Conservation (phyloP, 2,888 invertebrate genomes). For the Calameuta pallipes region DNA sequence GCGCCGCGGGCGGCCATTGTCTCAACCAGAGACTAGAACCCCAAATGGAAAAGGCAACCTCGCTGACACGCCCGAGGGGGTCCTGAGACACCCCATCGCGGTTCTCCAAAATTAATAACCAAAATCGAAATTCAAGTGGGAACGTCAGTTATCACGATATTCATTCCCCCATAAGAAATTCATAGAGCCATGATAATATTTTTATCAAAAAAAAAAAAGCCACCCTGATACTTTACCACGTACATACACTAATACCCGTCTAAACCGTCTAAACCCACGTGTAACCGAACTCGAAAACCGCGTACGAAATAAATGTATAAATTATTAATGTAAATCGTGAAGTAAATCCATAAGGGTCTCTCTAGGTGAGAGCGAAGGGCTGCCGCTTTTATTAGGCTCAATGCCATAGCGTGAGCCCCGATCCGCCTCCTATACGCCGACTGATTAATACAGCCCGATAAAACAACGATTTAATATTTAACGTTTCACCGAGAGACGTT, state of each 20-base stretch:
- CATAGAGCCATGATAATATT: neutral
- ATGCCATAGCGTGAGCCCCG: conserved; percentile 36
- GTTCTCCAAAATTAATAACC: conserved; percentile 55
- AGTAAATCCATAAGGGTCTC: neutral
- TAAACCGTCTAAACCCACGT: neutral
- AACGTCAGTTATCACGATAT: conserved; percentile 3
- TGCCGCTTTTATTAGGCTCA: neutral
- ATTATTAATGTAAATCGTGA: conserved; percentile 43
- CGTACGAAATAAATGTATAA: conserved; percentile 34
- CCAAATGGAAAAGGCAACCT: conserved; percentile 40
- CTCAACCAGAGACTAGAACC: conserved; percentile 32
- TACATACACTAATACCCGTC: no score
- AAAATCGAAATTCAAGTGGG: conserved; percentile 28
- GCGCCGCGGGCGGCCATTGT: conserved; percentile 63
- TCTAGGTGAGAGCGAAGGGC: neutral
- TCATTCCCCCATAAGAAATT: neutral
- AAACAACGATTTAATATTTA: conserved; percentile 41
- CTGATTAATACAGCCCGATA: conserved; percentile 46
- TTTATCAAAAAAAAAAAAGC: no score
- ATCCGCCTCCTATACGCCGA: conserved; percentile 30
- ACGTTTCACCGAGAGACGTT: conserved; percentile 33
- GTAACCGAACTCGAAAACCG: neutral
- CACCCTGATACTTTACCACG: neutral
- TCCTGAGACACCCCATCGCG: conserved; percentile 48
- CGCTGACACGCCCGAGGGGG: conserved; percentile 56